Conservation (phyloP, 2,888 invertebrate genomes). For the Alloscopus bannaensis region DNA sequence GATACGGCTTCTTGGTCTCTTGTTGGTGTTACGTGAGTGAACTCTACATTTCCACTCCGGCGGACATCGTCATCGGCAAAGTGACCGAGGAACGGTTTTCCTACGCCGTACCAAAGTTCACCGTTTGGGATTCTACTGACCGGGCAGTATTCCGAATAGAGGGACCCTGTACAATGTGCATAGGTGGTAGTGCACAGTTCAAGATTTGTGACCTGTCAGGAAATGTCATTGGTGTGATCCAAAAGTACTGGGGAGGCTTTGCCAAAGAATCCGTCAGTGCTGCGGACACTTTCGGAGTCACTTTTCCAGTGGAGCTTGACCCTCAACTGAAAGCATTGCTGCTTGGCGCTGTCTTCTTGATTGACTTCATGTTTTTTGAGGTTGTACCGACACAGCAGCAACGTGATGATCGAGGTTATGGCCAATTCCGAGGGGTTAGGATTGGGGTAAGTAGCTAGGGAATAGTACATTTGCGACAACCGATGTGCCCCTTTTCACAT, state of each 20-base stretch:
- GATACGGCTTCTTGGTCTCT: not conserved
- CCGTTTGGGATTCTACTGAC: no score
- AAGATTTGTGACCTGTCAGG: not conserved
- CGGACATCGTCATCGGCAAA: conserved; percentile 1
- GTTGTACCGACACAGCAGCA: no score
- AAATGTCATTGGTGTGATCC: not conserved
- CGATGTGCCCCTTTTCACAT: no score
- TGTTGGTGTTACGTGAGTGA: conserved; percentile 2
- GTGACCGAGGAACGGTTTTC: conserved; percentile 8
- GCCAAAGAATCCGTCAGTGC: not conserved
- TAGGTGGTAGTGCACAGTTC: not conserved
- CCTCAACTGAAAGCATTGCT: not conserved
- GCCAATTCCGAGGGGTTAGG: no score
- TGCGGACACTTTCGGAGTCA: conserved; percentile 11
- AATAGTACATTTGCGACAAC: no score
- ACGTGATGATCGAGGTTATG: no score
- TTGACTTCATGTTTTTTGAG: conserved; percentile 25
- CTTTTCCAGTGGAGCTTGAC: conserved; percentile 8
- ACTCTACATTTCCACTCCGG: not conserved
- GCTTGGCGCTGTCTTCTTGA: not conserved
- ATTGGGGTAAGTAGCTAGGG: no score
- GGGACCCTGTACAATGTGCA: no score
- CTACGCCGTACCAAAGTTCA: no score
- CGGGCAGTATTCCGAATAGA: no score
- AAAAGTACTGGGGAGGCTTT: conserved; percentile 13